Evolutionary conservation across 2,113 vertebrate genomes (phyloP).

Genomic region (Phoenicopterus ruber): DNA sequence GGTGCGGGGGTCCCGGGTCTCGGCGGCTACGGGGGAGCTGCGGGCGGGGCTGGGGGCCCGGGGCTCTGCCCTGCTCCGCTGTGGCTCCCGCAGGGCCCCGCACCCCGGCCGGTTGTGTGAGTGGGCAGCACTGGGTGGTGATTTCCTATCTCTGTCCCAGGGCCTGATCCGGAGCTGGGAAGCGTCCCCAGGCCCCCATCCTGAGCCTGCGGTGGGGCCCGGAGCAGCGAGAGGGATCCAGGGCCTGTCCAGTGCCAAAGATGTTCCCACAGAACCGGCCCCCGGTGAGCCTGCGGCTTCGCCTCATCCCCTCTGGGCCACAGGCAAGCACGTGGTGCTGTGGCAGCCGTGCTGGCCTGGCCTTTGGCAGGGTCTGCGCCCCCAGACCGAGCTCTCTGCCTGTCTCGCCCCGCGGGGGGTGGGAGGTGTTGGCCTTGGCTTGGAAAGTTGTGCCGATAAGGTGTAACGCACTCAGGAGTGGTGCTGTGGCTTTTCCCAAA

Average conservation of each 20-base stretch:
- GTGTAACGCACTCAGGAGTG: rapidly evolving
- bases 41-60: too few relatives aligned
- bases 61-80: background rate
- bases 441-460: rapidly evolving
- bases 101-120: background rate
- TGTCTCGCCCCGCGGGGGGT: rapidly evolving
- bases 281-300: conserved; percentile 74
- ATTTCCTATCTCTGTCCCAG: background rate
- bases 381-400: rapidly evolving
- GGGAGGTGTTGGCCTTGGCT: background rate
- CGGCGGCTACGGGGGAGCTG: background rate
- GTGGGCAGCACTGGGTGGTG: background rate
- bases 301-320: background rate
- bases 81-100: background rate
- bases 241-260: background rate
- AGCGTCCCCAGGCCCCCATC: background rate
- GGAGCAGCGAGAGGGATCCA: background rate
- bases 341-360: background rate
- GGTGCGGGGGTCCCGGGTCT: background rate
- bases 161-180: background rate
- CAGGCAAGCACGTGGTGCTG: background rate
- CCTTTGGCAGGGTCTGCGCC: background rate
- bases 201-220: background rate
- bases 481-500: rapidly evolving
- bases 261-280: conserved; percentile 91